Conservation (phyloP, 30 jellyfish, hydroid and myxozoan genomes). For the Cassiopea xamachana region DNA sequence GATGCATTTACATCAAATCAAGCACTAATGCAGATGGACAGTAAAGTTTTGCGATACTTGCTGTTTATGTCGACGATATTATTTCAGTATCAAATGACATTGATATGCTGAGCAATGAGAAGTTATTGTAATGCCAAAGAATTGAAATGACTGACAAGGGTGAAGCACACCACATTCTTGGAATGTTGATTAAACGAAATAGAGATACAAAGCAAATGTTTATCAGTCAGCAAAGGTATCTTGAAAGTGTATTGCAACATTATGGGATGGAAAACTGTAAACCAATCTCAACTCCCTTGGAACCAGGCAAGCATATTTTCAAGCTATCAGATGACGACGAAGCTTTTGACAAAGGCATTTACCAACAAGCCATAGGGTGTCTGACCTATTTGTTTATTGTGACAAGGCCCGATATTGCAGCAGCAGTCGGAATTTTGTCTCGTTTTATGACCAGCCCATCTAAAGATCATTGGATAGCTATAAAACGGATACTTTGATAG, state of each 20-base stretch:
- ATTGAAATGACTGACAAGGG: conserved; percentile 37
- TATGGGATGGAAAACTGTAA: conserved; percentile 53
- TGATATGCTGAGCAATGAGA: not conserved
- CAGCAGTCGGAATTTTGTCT: not conserved
- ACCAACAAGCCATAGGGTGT: conserved; percentile 1
- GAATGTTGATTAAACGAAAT: conserved; percentile 37
- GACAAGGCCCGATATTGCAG: conserved; percentile 16
- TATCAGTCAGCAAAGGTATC: conserved; percentile 14
- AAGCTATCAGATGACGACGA: conserved; percentile 5
- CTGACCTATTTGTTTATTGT: not conserved
- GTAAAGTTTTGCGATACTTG: conserved; percentile 26
- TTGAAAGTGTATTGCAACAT: conserved; percentile 7
- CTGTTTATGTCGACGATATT: conserved; percentile 59
- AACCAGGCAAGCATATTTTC: conserved; percentile 2
- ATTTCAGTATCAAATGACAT: conserved; percentile 32
- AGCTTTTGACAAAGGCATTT: not conserved
- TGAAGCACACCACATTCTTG: conserved; percentile 31
- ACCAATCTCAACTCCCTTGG: conserved; percentile 63
- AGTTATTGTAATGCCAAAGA: not conserved
- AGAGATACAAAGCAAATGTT: not conserved
- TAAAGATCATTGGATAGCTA: conserved; percentile 8
- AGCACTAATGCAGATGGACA: conserved; percentile 38
- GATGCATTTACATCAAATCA: conserved; percentile 39
- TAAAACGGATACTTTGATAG: conserved; percentile 14
- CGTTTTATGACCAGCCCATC: conserved; percentile 8